phyloP scores from a whole-genome alignment of 2,888 invertebrate genomes.

The Dermolepida albohirtum region DNA sequence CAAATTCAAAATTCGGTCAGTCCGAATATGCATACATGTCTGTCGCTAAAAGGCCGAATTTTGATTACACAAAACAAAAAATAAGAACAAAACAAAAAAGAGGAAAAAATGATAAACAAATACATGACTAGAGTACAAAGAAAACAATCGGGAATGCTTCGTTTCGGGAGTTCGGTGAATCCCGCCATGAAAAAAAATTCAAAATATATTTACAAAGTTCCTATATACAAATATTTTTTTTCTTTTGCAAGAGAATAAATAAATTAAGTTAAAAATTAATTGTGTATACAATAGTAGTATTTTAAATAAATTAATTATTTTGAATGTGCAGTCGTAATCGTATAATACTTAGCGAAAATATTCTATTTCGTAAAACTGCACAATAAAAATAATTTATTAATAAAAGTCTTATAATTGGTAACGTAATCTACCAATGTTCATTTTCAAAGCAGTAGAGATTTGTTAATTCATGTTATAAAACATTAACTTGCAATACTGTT shows the following conservation, averaged over 20 bases:
- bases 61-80: conserved; percentile 29
- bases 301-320: conserved; percentile 27
- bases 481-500: too few species aligned
- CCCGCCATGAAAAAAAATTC: conserved; percentile 46
- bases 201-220: conserved; percentile 52
- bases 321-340: conserved; percentile 10
- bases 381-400: conserved; percentile 34
- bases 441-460: conserved; percentile 21
- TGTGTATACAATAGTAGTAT: conserved; percentile 24
- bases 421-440: conserved; percentile 23
- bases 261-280: conserved; percentile 40
- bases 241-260: conserved; percentile 41
- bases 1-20: conserved; percentile 41
- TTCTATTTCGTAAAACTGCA: conserved; percentile 29
- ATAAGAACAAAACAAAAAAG: conserved; percentile 16
- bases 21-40: conserved; percentile 18
- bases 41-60: conserved; percentile 34
- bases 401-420: conserved; percentile 38
- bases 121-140: conserved; percentile 61
- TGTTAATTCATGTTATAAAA: too few species aligned
- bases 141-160: conserved; percentile 63
- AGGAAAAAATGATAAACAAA: conserved; percentile 42
- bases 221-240: conserved; percentile 48
- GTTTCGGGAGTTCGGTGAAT: conserved; percentile 53
- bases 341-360: conserved; percentile 38